Evolutionary conservation across 2,113 vertebrate species (phyloP).

Genomic region (Anser cygnoides): DNA sequence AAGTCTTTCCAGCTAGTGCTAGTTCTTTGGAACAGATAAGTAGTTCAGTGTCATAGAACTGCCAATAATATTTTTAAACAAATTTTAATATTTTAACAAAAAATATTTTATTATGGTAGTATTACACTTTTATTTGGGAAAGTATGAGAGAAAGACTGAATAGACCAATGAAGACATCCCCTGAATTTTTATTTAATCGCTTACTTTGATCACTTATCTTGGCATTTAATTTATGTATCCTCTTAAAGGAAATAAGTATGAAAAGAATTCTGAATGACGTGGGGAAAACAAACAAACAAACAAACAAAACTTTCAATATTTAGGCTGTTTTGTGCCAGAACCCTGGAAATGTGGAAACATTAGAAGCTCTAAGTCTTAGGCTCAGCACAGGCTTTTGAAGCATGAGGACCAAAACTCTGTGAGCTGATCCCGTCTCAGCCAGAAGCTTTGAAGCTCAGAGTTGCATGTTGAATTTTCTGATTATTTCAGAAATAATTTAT

Average conservation of each 20-base stretch:
- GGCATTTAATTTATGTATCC: not conserved
- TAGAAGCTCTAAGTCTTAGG: not conserved
- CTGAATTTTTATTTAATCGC: not conserved
- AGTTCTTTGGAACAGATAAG: not conserved
- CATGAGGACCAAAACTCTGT: not conserved
- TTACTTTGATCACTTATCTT: not conserved
- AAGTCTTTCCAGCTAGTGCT: not conserved
- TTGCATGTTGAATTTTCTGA: not conserved
- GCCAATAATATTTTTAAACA: not conserved
- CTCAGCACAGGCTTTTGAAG: not conserved
- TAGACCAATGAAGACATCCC: not conserved
- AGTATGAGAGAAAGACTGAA: not conserved
- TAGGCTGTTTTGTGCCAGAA: not conserved
- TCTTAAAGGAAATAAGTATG: not conserved
- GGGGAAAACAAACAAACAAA: not conserved
- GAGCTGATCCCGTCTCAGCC: not conserved
- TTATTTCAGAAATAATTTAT: not conserved
- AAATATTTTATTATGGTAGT: not conserved
- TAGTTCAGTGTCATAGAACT: not conserved
- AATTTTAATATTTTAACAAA: not conserved
- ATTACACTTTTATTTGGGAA: not conserved
- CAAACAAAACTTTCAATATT: not conserved
- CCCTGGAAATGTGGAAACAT: not conserved
- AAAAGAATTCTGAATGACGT: not conserved
- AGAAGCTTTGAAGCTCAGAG: not conserved